Percentiles rank a stretch among this genome's conserved stretches.
Evolutionary conservation across 2,888 invertebrate genomes (phyloP).

Genomic region (Netelia fuscicornis): DNA sequence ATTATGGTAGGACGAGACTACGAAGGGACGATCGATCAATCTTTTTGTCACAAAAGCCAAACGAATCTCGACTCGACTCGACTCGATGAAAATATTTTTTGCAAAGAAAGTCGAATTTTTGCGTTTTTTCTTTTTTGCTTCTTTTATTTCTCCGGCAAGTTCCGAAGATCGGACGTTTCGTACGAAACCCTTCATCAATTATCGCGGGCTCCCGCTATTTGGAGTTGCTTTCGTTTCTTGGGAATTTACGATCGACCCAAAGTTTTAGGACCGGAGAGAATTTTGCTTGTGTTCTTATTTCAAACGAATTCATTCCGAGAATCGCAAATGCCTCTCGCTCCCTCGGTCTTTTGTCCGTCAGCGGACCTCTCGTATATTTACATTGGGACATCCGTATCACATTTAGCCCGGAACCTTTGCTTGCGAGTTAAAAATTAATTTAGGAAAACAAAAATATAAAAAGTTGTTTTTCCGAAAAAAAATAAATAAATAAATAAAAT

Average conservation of each 20-base stretch:
- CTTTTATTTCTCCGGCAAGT: background rate
- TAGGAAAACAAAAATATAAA: no score
- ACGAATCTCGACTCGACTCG: background rate
- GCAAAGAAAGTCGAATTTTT: background rate
- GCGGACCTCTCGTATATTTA: conserved; percentile 29
- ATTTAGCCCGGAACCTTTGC: conserved; percentile 1
- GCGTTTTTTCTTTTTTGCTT: background rate
- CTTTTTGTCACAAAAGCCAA: background rate
- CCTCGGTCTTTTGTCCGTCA: background rate
- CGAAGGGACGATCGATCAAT: no score
- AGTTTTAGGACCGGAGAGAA: conserved; percentile 9
- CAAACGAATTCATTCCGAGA: conserved; percentile 64
- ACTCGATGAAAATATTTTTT: background rate
- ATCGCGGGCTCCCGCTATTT: conserved; percentile 25
- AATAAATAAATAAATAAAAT: no score
- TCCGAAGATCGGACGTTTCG: conserved; percentile 15
- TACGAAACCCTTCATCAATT: conserved; percentile 37
- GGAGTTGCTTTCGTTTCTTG: conserved; percentile 32
- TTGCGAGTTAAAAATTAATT: background rate
- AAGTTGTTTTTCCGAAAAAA: no score
- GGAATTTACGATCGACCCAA: conserved; percentile 40
- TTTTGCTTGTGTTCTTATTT: background rate
- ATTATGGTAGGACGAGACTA: no score
- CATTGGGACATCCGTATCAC: conserved; percentile 23
- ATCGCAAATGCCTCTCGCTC: conserved; percentile 28